Base-by-base conservation (phyloP, 2,888 invertebrate genomes). In the Gari tellinella region DNA sequence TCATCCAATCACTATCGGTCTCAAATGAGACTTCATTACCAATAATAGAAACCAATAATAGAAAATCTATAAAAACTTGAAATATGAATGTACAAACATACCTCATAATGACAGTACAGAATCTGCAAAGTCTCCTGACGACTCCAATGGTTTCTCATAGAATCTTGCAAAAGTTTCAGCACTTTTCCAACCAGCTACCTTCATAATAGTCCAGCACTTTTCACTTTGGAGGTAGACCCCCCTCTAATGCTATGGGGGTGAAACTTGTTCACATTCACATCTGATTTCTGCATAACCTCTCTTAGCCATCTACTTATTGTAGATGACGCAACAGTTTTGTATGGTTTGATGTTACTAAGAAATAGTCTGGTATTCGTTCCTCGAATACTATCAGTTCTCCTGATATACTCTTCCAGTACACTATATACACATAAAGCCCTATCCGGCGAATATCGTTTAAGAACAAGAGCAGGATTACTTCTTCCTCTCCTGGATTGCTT, bases 401-500 rank as follows among this genome's bases (percentile, higher is more conserved):
- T 3, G 23, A 55, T 55, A 17, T 40, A 55, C 4, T 40, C 21
- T 19, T 19, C 2, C 4, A 55, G 4, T 21, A 40, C 40, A 21
- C 23, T 55, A 55, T 40, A 55, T 40, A 55, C 41, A 55, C 55
- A 55, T 40, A 55, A 40, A 41, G 38, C 21, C 21, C 55, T 55
- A 40, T 55, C 57, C 19, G 23, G 26, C 45, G 31, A 26, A 57
- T 25, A 57, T 31, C 25, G 43, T 1, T 17, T n/a, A 17, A 57
- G 43, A 7, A 43, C 21, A 43, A 31, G 43, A 45, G 2, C 15
- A 15, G 57, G 31, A 45, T 25, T 45, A 57, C 21, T 26, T 56
- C 25, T 41, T 43, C 56, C 56, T 56, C 41, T 56, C 23, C 56
- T 41, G 41, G 41, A 43, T 43, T 56, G 56, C 40, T 56, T 56